Percentiles rank a stretch among this genome's conserved stretches.
Conservation (phyloP, 2,888 invertebrate species). For the Cheilosia vernalis region DNA sequence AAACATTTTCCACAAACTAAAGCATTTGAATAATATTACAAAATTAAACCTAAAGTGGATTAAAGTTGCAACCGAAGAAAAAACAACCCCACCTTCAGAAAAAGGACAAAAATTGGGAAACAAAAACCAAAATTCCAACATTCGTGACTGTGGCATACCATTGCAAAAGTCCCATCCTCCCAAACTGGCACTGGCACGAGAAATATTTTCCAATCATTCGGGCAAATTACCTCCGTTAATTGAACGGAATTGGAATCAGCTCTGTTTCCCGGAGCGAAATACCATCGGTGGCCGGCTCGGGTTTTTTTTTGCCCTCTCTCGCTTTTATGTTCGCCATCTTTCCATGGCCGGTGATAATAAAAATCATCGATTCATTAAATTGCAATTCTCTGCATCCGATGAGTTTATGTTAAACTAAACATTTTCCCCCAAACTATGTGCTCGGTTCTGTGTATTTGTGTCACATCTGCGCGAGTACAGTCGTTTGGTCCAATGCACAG, state of each 20-base stretch:
- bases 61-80: conserved; percentile 30
- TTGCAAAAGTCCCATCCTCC: background rate
- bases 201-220: conserved; percentile 75
- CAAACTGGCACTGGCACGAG: conserved; percentile 17
- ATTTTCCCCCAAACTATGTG: conserved; percentile 34
- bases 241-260: conserved; percentile 67
- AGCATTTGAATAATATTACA: background rate
- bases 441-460: conserved; percentile 2
- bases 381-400: conserved; percentile 72
- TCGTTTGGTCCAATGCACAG: conserved; percentile 54
- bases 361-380: conserved; percentile 76
- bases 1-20: background rate
- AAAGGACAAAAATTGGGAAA: conserved; percentile 9
- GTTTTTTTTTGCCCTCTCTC: conserved; percentile 1
- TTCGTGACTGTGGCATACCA: background rate
- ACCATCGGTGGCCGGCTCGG: conserved; percentile 36
- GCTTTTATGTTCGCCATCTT: background rate
- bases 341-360: conserved; percentile 54
- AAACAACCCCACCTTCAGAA: background rate
- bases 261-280: conserved; percentile 60
- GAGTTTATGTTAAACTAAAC: conserved; percentile 73
- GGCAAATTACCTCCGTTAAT: conserved; percentile 72
- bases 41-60: conserved; percentile 44
- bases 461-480: conserved; percentile 56
- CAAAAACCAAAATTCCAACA: conserved; percentile 40